Base-by-base conservation (phyloP, 2,113 vertebrate genomes). In the Prietella phreatophila region DNA sequence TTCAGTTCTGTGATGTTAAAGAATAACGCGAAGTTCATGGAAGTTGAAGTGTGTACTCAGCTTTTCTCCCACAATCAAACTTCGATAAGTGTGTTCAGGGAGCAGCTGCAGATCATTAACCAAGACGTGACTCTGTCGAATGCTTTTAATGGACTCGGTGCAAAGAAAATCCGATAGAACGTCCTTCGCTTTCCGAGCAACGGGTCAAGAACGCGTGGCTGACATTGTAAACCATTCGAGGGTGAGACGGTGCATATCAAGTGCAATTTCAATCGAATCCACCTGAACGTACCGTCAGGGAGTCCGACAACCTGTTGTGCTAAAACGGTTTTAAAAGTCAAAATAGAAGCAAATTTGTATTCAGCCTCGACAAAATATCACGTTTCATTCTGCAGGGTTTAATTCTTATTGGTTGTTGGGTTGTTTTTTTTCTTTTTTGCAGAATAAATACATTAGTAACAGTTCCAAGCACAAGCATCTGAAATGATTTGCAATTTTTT, bases 281-380 rank as follows among this genome's bases (percentile, higher is more conserved):
- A 86, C 69, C 67, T 85, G 14, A 85, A 85, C 17, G 33, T 81
- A 4, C n/a, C 50, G 58, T 9, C 0, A 4, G 6, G 5, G 7
- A 53, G 15, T 76, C 30, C 0, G 3, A 13, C 10, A 33, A 33
- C 17, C n/a, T 10, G n/a, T 36, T 79, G 2, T 58, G 36, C 7
- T 30, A 55, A 78, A 47, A n/a, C 25, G 13, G 25, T 78, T 78
- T 73, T 39, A 20, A 73, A 39, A 65, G 27, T 84, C 90, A 91
- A 92, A 93, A 92, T 92, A 92, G 78, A 83, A 85, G 61, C 61
- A 67, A 76, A 82, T 92, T 93, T 93, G 2, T 92, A 93, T 94
- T 94, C 90, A 83, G 82, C 58, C 83, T 89, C 78, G 92, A 91
- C 50, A 75, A 82, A 58, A 88, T 84, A 84, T 36, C 89, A 91